phyloP scores from a whole-genome alignment of 2,113 vertebrate genomes.

The Myotis brandtii region DNA sequence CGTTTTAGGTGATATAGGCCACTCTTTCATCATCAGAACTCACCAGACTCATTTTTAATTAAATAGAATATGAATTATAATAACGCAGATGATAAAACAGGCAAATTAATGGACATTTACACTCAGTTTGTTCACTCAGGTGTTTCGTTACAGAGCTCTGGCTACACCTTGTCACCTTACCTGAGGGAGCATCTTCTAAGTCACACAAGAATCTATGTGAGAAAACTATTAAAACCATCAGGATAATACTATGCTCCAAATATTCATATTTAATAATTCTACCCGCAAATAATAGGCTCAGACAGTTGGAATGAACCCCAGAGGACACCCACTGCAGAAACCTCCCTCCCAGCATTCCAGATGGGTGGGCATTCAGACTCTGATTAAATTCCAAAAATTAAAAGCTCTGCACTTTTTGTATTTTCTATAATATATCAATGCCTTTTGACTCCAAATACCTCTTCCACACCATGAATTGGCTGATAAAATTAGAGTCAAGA shows the following conservation, averaged over 20 bases:
- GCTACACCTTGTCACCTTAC: neutral
- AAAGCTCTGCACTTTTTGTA: neutral
- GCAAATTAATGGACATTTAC: neutral
- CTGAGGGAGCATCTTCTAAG: constrained; percentile 19
- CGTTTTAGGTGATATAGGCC: neutral
- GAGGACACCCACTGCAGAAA: neutral
- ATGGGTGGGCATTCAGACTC: neutral
- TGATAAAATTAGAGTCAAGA: constrained; percentile 10
- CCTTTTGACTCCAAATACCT: constrained; percentile 16
- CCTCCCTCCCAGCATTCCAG: neutral
- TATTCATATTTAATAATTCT: constrained; percentile 32
- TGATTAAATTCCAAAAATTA: constrained; percentile 29
- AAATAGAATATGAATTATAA: constrained; percentile 10
- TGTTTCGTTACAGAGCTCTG: neutral
- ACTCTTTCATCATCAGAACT: neutral
- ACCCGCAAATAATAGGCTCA: neutral
- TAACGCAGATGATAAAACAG: neutral
- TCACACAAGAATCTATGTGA: neutral
- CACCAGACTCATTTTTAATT: constrained; percentile 7
- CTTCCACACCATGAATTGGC: neutral
- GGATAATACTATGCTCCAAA: neutral
- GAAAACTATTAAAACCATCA: constrained; percentile 34
- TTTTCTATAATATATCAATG: constrained; percentile 12
- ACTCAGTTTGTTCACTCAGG: neutral
- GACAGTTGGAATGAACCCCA: neutral